phyloP scores from a whole-genome alignment of 2,888 invertebrate genomes.

The Tipula confusa region DNA sequence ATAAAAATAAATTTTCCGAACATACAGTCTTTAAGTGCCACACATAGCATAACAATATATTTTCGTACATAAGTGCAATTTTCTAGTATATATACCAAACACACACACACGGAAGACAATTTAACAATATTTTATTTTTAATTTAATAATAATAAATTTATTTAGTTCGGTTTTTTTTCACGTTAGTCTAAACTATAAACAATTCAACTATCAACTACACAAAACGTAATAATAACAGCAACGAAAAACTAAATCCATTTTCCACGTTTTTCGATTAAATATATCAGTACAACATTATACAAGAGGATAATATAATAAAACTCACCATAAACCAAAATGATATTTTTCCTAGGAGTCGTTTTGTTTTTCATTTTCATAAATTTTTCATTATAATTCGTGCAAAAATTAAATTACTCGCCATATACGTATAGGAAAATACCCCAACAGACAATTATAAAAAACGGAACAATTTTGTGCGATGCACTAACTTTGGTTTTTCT shows the following conservation, averaged over 20 bases:
- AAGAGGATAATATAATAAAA: slow-evolving; percentile 14
- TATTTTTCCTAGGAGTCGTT: background rate
- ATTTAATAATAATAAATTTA: slow-evolving; percentile 25
- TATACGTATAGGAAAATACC: background rate
- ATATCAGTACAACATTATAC: too few species aligned
- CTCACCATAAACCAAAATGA: background rate
- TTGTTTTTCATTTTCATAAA: slow-evolving; percentile 25
- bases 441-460: background rate
- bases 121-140: slow-evolving; percentile 25
- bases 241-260: background rate
- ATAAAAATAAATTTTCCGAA: background rate
- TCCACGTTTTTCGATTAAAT: slow-evolving; percentile 20
- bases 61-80: background rate
- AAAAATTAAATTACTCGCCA: slow-evolving; percentile 25
- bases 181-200: background rate
- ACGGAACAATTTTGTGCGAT: background rate
- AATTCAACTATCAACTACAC: slow-evolving; percentile 12
- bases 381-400: slow-evolving; percentile 25
- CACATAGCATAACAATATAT: background rate
- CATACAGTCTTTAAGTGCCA: background rate
- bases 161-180: background rate
- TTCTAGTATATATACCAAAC: background rate
- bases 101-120: background rate
- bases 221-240: background rate
- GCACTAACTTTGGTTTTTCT: background rate